These are phyloP conservation scores for Pseudomyrmex flavicornis DNA, from an alignment of 1,140 invertebrate species.

Conservation along the genomic window DNA sequence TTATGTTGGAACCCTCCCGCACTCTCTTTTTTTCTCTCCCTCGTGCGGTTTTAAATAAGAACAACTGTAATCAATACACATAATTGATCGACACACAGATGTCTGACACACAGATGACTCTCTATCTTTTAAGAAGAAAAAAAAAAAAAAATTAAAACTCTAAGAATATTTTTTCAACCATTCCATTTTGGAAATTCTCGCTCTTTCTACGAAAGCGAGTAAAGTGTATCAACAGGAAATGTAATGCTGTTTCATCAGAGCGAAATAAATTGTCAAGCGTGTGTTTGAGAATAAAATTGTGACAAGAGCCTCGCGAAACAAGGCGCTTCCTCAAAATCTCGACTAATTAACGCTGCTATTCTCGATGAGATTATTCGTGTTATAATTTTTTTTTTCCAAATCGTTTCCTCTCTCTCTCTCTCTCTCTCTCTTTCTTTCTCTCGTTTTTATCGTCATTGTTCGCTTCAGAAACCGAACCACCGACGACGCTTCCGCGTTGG, in stretches of 20 bases:
- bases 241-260: too few species aligned
- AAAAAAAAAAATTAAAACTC: too few species aligned
- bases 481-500: slow-evolving; percentile 35
- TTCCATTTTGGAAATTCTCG: too few species aligned
- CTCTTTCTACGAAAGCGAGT: too few species aligned
- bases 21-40: slow-evolving; percentile 59
- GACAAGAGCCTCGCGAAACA: too few species aligned
- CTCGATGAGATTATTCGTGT: neutral
- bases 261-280: too few species aligned
- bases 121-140: neutral
- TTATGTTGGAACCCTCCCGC: slow-evolving; percentile 61
- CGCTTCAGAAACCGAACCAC: slow-evolving; percentile 22
- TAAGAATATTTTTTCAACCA: too few species aligned
- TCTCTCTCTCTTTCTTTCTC: too few species aligned
- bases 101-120: neutral
- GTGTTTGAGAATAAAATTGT: too few species aligned
- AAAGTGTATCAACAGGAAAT: too few species aligned
- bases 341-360: neutral
- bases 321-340: too few species aligned
- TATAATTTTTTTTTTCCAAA: slow-evolving; percentile 1
- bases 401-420: neutral
- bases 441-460: neutral
- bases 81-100: neutral
- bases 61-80: slow-evolving; percentile 11
- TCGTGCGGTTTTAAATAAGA: slow-evolving; percentile 11